A percentile compares a stretch with the other conserved stretches of the same genome.
Conservation (phyloP, 2,888 invertebrate genomes). For the Mythimna albipuncta region DNA sequence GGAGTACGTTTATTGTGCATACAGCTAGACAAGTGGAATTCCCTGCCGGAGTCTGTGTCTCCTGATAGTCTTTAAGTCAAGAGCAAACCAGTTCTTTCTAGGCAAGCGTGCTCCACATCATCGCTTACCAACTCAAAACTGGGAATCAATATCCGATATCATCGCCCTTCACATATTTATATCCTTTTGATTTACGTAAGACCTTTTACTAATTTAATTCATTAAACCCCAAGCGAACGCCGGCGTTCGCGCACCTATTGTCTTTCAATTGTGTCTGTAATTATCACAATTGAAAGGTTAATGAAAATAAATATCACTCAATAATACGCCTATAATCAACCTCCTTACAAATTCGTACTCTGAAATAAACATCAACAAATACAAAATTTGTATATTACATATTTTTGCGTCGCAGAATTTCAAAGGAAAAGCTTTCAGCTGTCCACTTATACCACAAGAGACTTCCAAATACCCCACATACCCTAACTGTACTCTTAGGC, state of each 20-base stretch:
- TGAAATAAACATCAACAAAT: neutral
- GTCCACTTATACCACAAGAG: constrained; percentile 22
- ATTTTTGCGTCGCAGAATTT: constrained; percentile 19
- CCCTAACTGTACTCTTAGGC: constrained; percentile 43
- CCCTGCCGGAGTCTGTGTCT: neutral
- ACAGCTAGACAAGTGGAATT: neutral
- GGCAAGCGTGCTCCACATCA: no score
- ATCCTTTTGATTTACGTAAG: no score
- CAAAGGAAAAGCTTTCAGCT: constrained; percentile 31
- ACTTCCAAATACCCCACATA: constrained; percentile 38
- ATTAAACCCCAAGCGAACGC: no score
- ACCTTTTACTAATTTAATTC: neutral
- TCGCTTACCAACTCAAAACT: no score
- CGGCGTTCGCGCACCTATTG: no score
- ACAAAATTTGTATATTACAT: constrained; percentile 18
- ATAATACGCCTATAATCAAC: neutral
- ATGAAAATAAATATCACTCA: no score
- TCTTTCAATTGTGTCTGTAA: no score
- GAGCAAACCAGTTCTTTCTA: no score
- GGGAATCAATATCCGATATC: no score
- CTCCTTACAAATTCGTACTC: neutral
- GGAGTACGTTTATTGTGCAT: neutral
- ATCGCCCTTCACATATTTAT: no score
- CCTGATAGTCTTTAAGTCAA: neutral
- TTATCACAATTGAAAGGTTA: no score